Conservation (phyloP, 2,888 invertebrate species). For the Disparrhopalites patrizii region DNA sequence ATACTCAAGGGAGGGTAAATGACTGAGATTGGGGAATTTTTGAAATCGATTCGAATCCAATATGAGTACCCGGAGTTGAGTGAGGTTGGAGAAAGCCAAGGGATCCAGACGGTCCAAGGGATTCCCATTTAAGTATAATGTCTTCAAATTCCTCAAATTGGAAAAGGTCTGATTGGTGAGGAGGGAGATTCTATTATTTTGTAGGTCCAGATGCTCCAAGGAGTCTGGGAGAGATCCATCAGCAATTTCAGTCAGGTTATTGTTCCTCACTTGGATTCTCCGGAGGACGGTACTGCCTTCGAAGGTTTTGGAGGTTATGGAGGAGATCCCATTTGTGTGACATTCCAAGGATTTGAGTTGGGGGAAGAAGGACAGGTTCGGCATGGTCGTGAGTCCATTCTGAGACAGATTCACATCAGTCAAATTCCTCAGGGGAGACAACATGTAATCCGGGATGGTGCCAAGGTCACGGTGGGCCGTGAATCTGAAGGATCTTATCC, state of each 20-base stretch:
- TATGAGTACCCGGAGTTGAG: conserved; percentile 29
- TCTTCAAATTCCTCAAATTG: conserved; percentile 32
- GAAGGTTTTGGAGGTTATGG: conserved; percentile 29
- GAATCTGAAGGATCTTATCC: conserved; percentile 36
- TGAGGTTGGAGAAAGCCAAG: conserved; percentile 36
- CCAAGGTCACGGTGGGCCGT: conserved; percentile 25
- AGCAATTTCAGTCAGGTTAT: conserved; percentile 34
- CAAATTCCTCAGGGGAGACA: conserved; percentile 38
- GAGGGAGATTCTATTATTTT: conserved; percentile 32
- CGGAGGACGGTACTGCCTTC: conserved; percentile 28
- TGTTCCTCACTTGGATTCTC: conserved; percentile 32
- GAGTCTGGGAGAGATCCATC: conserved; percentile 36
- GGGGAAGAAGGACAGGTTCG: conserved; percentile 32
- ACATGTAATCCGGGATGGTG: conserved; percentile 37
- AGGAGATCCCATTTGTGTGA: conserved; percentile 28
- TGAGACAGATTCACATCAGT: conserved; percentile 36
- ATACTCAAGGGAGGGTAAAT: conserved; percentile 37
- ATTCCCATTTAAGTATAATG: conserved; percentile 32
- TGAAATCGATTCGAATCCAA: conserved; percentile 40
- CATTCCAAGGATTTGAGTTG: conserved; percentile 33
- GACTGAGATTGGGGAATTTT: conserved; percentile 34
- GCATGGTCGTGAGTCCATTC: conserved; percentile 34
- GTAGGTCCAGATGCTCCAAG: conserved; percentile 33
- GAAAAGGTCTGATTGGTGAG: conserved; percentile 36
- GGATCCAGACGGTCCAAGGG: conserved; percentile 32